Evolutionary conservation across 2,797 vertebrate species (phyloP).

Genomic region (Mionectes olivaceus): DNA sequence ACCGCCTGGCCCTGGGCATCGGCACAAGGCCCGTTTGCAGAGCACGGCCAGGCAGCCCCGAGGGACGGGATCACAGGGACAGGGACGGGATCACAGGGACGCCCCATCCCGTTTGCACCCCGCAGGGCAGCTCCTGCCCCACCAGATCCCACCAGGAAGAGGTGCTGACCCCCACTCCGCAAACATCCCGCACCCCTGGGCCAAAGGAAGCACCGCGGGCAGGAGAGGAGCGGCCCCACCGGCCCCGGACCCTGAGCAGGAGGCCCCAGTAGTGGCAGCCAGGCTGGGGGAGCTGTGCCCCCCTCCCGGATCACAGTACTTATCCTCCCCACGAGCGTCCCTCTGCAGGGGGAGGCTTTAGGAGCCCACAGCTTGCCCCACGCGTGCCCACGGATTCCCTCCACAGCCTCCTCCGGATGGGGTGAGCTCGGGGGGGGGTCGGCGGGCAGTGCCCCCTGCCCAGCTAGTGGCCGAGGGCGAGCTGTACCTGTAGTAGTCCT

Average conservation of each 20-base stretch:
- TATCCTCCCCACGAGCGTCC: neutral
- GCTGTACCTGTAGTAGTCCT: conserved; percentile 97
- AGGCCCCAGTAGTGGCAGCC: neutral
- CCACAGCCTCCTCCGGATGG: neutral
- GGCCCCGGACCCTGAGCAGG: neutral
- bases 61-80: neutral
- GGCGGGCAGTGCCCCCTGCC: neutral
- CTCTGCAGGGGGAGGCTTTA: neutral
- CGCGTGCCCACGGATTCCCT: neutral
- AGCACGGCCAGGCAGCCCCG: neutral
- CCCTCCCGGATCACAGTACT: neutral
- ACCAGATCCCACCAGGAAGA: neutral
- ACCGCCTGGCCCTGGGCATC: neutral
- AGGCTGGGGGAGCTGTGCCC: neutral
- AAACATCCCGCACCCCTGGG: neutral
- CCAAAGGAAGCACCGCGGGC: neutral
- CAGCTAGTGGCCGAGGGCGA: neutral
- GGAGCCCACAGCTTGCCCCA: neutral
- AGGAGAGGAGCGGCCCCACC: neutral
- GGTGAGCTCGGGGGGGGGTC: neutral
- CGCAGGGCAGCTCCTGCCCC: neutral
- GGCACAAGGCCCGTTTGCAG: neutral
- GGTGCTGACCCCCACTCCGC: neutral
- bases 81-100: neutral
- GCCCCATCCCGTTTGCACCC: neutral